These are phyloP conservation scores for Brenthis ino DNA, from an alignment of 2,888 invertebrate genomes.

Conservation along the genomic window DNA sequence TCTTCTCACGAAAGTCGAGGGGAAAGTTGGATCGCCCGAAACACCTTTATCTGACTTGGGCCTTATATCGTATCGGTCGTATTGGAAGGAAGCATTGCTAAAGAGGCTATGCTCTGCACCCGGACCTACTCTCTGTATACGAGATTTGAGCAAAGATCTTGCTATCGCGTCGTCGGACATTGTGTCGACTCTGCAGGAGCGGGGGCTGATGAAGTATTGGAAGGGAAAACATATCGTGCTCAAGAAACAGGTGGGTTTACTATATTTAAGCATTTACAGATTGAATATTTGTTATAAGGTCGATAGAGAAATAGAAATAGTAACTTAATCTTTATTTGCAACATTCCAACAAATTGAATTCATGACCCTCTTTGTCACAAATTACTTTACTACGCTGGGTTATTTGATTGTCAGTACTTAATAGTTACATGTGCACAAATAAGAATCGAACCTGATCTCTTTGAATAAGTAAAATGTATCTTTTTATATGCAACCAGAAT, in stretches of 20 bases:
- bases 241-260: conserved; percentile 90
- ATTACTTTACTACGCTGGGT: too few species aligned
- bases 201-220: conserved; percentile 99
- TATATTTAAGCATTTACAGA: not conserved
- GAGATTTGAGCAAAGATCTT: conserved; percentile 93
- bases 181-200: conserved; percentile 96
- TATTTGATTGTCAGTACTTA: too few species aligned
- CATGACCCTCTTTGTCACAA: too few species aligned
- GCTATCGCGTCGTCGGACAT: conserved; percentile 99
- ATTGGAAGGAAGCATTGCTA: conserved; percentile 98
- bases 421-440: too few species aligned
- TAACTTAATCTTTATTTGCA: too few species aligned
- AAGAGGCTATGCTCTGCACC: conserved; percentile 94
- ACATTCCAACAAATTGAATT: too few species aligned
- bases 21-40: conserved; percentile 99
- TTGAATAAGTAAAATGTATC: too few species aligned
- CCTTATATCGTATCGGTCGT: conserved; percentile 97
- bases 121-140: conserved; percentile 94
- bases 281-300: not conserved
- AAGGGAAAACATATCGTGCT: conserved; percentile 98
- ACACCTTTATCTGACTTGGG: conserved; percentile 99
- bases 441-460: too few species aligned
- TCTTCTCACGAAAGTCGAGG: conserved; percentile 96
- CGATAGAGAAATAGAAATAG: too few species aligned
- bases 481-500: too few species aligned